Percentiles rank a stretch among this genome's conserved stretches.
These are phyloP conservation scores for Neoarius graeffei DNA, from an alignment of 2,113 vertebrate genomes.

Conservation along the genomic window DNA sequence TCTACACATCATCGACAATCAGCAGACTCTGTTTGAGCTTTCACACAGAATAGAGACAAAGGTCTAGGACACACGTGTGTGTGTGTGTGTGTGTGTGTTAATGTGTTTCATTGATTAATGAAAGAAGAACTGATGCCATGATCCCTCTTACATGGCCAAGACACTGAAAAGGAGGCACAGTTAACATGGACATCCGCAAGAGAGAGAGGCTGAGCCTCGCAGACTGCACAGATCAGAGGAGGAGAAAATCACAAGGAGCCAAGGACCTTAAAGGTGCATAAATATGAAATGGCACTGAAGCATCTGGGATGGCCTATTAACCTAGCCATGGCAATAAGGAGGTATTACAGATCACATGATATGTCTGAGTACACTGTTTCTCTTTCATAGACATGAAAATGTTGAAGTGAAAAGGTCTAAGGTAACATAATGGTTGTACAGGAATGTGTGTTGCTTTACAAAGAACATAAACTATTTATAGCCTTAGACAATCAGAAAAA, in stretches of 20 bases:
- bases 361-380: background rate
- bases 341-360: background rate
- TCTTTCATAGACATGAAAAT: background rate
- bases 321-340: background rate
- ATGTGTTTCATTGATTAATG: background rate
- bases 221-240: slow-evolving; percentile 24
- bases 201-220: slow-evolving; percentile 57
- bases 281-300: background rate
- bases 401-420: background rate
- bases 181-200: slow-evolving; percentile 49
- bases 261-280: slow-evolving; percentile 8
- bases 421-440: background rate
- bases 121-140: background rate
- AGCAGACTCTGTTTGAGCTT: slow-evolving; percentile 94
- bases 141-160: background rate
- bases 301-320: background rate
- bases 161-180: slow-evolving; percentile 6
- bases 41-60: slow-evolving; percentile 94
- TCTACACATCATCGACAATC: slow-evolving; percentile 94
- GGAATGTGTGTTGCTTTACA: background rate
- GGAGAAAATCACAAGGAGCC: slow-evolving; percentile 29
- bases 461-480: background rate
- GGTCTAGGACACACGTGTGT: slow-evolving; percentile 59
- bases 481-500: slow-evolving; percentile 66
- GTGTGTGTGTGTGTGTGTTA: too few species aligned